Evolutionary conservation across 2,888 invertebrate species (phyloP).

Genomic region (Apeira syringaria): DNA sequence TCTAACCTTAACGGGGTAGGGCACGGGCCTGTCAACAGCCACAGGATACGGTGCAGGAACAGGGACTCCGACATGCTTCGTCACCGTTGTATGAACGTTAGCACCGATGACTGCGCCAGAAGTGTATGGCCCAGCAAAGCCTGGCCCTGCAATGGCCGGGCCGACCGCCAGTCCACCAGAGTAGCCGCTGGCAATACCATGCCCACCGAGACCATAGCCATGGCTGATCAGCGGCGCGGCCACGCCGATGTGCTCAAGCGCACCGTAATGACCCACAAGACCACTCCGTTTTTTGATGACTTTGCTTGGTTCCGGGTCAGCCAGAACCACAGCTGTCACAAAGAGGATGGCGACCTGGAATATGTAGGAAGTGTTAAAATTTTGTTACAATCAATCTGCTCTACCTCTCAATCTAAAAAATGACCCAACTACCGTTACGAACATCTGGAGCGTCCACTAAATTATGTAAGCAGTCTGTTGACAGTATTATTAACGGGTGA

Average conservation of each 20-base stretch:
- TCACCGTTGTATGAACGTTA: conserved; percentile 76
- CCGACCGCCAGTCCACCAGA: conserved; percentile 15
- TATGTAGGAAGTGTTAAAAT: too few species aligned
- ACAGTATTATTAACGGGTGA: too few species aligned
- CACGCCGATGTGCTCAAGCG: conserved; percentile 24
- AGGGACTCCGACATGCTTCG: conserved; percentile 75
- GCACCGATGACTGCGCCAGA: conserved; percentile 62
- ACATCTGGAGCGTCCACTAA: too few species aligned
- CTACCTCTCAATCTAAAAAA: too few species aligned
- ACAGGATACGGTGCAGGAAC: conserved; percentile 78
- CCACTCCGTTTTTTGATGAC: conserved; percentile 74
- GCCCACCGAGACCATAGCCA: conserved; percentile 41
- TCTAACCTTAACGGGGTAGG: conserved; percentile 68
- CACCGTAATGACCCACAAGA: conserved; percentile 62
- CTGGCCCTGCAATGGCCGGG: conserved; percentile 24
- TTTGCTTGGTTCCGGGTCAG: conserved; percentile 62
- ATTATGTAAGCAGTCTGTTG: too few species aligned
- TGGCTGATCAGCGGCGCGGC: conserved; percentile 26
- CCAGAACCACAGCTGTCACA: conserved; percentile 64
- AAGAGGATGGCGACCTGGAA: conserved; percentile 65
- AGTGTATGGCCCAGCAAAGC: conserved; percentile 23
- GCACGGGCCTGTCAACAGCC: conserved; percentile 73
- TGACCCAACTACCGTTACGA: too few species aligned
- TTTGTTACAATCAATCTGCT: too few species aligned
- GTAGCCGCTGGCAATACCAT: conserved; percentile 13